Conservation (phyloP, 2,888 invertebrate species). For the Xestia c-nigrum region DNA sequence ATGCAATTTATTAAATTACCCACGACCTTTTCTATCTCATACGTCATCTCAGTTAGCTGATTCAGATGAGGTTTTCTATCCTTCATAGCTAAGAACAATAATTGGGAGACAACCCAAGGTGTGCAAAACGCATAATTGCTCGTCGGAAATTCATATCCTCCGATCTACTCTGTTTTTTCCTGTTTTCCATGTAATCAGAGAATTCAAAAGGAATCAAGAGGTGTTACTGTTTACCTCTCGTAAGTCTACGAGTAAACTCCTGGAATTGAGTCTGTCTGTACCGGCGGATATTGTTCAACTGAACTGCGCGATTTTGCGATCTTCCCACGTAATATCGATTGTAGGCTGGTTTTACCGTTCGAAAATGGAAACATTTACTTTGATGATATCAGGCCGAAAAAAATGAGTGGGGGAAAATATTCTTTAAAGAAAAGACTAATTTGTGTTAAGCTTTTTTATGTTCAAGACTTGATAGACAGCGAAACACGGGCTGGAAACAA, state of each 20-base stretch:
- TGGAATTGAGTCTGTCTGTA: conserved; percentile 7
- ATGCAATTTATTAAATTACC: neutral
- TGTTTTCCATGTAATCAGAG: neutral
- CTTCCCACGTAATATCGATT: conserved; percentile 40
- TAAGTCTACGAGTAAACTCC: conserved; percentile 12
- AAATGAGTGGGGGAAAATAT: neutral
- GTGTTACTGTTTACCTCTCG: neutral
- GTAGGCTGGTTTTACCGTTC: neutral
- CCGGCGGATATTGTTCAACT: conserved; percentile 46
- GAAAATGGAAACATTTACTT: neutral
- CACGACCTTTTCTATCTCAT: neutral
- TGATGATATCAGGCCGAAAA: neutral
- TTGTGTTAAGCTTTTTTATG: neutral
- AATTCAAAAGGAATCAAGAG: neutral
- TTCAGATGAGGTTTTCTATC: neutral
- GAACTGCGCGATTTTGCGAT: conserved; percentile 9
- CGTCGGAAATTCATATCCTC: neutral
- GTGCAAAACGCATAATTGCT: neutral
- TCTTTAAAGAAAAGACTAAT: neutral
- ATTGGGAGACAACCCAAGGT: neutral
- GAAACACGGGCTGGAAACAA: neutral
- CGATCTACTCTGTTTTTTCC: neutral
- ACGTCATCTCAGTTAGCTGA: neutral
- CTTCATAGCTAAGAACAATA: neutral
- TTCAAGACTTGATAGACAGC: neutral